A percentile compares a stretch with the other conserved stretches of the same genome.
phyloP scores from a whole-genome alignment of 2,113 vertebrate genomes.

The Gymnorhina tibicen region DNA sequence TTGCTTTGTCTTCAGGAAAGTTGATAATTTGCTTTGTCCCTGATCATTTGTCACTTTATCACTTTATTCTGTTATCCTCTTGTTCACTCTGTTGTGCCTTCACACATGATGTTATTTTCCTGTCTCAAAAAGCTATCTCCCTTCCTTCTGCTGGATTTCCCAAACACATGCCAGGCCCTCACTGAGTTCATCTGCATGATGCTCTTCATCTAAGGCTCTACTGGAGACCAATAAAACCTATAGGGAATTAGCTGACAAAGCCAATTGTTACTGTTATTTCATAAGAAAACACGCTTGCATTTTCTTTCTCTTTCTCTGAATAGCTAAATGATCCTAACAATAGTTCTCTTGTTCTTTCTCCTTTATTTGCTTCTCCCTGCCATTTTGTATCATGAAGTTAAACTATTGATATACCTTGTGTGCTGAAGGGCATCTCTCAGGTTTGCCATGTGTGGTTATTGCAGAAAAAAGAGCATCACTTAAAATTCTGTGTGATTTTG shows the following conservation, averaged over 20 bases:
- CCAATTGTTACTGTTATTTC: conserved; percentile 41
- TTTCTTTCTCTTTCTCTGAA: conserved; percentile 46
- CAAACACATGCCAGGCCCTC: background rate
- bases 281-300: conserved; percentile 11
- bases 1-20: background rate
- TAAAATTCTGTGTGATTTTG: background rate
- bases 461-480: background rate
- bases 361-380: background rate
- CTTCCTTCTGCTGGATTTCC: background rate
- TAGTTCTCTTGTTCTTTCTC: background rate
- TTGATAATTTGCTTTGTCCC: background rate
- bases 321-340: conserved; percentile 16
- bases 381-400: conserved; percentile 11
- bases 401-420: background rate
- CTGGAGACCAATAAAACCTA: conserved; percentile 15
- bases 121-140: background rate
- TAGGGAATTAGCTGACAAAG: conserved; percentile 43
- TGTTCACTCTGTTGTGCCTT: background rate
- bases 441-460: background rate
- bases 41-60: background rate
- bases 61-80: background rate
- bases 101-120: background rate
- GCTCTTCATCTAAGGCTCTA: background rate
- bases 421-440: background rate
- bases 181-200: background rate